A percentile compares a stretch with the other conserved stretches of the same genome.
Evolutionary conservation across 1,140 invertebrate genomes (phyloP).

Genomic region (Babylonia areolata): DNA sequence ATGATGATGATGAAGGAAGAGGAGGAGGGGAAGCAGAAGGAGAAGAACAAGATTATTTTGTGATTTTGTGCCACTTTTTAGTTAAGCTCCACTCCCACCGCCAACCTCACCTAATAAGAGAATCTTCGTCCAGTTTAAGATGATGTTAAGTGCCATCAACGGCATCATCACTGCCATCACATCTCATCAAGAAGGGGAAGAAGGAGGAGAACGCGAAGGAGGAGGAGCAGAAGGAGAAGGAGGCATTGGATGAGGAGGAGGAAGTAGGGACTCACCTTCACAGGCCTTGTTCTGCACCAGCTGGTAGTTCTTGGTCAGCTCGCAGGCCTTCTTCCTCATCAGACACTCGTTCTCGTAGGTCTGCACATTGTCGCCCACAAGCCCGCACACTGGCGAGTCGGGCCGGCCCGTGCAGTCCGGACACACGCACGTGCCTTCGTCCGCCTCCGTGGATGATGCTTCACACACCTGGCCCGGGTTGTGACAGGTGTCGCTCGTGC

Average conservation of each 20-base stretch:
- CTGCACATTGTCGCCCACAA: slow-evolving; percentile 12
- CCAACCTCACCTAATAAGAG: too few relatives aligned
- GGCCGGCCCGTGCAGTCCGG: slow-evolving; percentile 8
- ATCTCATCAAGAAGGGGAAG: not conserved
- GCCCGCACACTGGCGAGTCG: slow-evolving; percentile 21
- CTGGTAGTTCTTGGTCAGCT: slow-evolving; percentile 22
- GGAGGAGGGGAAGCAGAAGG: too few relatives aligned
- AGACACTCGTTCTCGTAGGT: slow-evolving; percentile 35
- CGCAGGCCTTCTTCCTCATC: slow-evolving; percentile 3
- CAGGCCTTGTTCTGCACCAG: slow-evolving; percentile 9
- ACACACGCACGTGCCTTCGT: not conserved
- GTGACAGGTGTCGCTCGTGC: slow-evolving; percentile 7
- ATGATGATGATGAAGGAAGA: too few relatives aligned
- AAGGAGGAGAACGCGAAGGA: not conserved
- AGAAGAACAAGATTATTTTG: too few relatives aligned
- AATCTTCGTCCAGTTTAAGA: too few relatives aligned
- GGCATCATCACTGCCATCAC: too few relatives aligned
- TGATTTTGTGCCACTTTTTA: too few relatives aligned
- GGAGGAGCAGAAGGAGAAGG: not conserved
- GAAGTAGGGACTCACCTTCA: not conserved
- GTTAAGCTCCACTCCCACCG: too few relatives aligned
- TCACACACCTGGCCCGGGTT: slow-evolving; percentile 35
- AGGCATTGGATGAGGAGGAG: too few relatives aligned
- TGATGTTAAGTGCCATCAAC: too few relatives aligned
- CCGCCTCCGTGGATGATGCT: too few relatives aligned